Evolutionary conservation across 2,888 invertebrate species (phyloP).

Genomic region (Noctua janthina): DNA sequence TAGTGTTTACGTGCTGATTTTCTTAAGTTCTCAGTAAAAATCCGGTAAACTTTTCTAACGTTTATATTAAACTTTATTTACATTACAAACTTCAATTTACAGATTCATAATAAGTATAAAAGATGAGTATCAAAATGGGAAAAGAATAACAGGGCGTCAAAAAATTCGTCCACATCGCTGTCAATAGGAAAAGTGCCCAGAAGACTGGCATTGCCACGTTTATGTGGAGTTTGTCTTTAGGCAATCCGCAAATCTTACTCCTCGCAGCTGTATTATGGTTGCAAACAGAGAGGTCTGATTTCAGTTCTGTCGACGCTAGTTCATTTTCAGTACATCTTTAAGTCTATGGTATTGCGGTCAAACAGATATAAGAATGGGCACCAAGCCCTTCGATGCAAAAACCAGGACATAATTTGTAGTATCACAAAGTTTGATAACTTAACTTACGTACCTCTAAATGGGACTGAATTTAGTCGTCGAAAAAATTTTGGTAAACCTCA

Average conservation of each 20-base stretch:
- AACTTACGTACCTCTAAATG: neutral
- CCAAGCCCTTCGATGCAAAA: neutral
- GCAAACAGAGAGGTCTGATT: neutral
- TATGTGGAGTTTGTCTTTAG: neutral
- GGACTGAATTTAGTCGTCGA: neutral
- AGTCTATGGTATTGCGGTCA: neutral
- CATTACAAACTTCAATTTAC: too few species aligned
- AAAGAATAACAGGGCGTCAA: too few species aligned
- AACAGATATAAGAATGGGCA: neutral
- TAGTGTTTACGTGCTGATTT: conserved; percentile 30
- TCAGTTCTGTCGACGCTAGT: neutral
- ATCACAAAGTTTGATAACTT: neutral
- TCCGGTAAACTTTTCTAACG: neutral
- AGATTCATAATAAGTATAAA: too few species aligned
- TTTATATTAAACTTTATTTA: too few species aligned
- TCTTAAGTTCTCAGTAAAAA: conserved; percentile 18
- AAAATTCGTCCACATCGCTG: too few species aligned
- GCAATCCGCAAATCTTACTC: neutral
- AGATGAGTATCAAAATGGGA: too few species aligned
- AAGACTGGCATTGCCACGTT: too few species aligned
- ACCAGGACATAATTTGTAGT: neutral
- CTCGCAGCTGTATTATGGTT: neutral
- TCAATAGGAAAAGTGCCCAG: too few species aligned
- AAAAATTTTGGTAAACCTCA: neutral
- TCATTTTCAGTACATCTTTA: neutral